A percentile compares a stretch with the other conserved stretches of the same genome.
phyloP scores from a whole-genome alignment of 92 coral and sea anemone genomes.

The Palythoa caribaeorum region DNA sequence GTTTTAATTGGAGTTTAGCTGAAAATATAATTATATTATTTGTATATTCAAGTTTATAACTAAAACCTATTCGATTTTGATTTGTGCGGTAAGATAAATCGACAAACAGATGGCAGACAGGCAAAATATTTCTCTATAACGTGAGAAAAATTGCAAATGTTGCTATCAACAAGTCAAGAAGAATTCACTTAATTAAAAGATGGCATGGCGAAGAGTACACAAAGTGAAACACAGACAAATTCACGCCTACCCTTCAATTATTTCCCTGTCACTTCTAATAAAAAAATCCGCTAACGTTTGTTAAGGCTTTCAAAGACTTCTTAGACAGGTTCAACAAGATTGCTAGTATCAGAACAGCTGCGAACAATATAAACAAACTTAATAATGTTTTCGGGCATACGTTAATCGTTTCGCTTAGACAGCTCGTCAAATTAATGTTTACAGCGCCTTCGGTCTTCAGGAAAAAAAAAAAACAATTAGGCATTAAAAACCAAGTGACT shows the following conservation, averaged over 20 bases:
- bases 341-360: constrained; percentile 6
- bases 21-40: background rate
- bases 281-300: background rate
- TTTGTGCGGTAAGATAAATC: background rate
- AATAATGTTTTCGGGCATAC: background rate
- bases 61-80: background rate
- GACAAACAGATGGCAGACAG: background rate
- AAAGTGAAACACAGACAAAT: background rate
- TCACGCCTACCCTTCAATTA: constrained; percentile 23
- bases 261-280: constrained; percentile 24
- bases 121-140: background rate
- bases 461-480: background rate
- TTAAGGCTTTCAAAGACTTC: background rate
- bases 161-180: background rate
- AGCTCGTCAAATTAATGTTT: constrained; percentile 7
- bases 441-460: background rate
- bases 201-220: constrained; percentile 17
- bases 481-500: background rate
- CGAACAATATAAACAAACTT: background rate
- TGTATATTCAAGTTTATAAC: background rate
- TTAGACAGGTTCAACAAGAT: constrained; percentile 25
- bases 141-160: background rate
- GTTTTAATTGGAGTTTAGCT: background rate
- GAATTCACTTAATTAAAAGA: constrained; percentile 43
- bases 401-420: background rate